Percentiles rank a stretch among this genome's conserved stretches.
Evolutionary conservation across 2,113 vertebrate genomes (phyloP).

Genomic region (Oriolus oriolus): DNA sequence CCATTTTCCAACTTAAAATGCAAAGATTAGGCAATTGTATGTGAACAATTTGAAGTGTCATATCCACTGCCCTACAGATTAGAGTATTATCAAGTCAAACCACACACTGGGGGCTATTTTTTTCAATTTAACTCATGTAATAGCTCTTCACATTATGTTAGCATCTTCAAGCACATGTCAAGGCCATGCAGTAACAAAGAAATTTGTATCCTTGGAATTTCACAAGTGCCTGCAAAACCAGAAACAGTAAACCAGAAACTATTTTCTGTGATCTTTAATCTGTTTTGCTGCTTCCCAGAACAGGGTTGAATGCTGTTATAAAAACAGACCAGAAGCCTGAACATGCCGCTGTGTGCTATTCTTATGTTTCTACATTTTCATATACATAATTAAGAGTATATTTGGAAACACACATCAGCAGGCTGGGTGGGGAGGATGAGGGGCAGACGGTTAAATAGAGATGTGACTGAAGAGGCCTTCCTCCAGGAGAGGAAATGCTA

Average conservation of each 20-base stretch:
- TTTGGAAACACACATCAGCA: constrained; percentile 7
- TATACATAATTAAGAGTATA: constrained; percentile 2
- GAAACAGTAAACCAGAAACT: not conserved
- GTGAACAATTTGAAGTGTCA: not conserved
- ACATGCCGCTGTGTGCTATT: not conserved
- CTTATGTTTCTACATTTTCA: not conserved
- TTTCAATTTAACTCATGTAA: not conserved
- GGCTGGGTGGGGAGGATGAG: constrained; percentile 19
- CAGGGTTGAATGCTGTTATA: not conserved
- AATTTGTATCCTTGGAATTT: not conserved
- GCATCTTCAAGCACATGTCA: not conserved
- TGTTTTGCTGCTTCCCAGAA: constrained; percentile 1
- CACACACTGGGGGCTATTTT: not conserved
- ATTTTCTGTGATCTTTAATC: constrained; percentile 26
- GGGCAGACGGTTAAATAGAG: constrained; percentile 18
- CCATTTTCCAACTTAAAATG: not conserved
- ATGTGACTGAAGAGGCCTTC: constrained; percentile 3
- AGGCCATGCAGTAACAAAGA: not conserved
- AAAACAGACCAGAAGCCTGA: constrained; percentile 8
- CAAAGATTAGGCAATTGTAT: not conserved
- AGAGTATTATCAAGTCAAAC: not conserved
- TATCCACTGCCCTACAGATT: not conserved
- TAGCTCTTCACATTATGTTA: not conserved
- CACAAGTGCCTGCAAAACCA: not conserved
- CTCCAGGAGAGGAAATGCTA: constrained; percentile 39